Evolutionary conservation across 35 echinoderm and acorn worm species (phyloP).

Genomic region (Ophiothrix spiculata): DNA sequence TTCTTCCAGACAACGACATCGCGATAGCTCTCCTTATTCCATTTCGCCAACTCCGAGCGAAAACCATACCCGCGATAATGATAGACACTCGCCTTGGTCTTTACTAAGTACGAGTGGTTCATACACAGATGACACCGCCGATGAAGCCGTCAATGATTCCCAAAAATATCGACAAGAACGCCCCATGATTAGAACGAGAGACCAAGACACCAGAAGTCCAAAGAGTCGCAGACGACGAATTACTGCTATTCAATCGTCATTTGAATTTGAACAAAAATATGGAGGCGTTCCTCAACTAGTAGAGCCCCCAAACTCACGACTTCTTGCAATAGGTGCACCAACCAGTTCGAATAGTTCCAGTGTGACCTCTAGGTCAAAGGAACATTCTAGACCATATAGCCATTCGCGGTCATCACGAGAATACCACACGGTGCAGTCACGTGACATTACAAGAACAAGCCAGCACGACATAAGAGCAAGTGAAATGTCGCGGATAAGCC

Average conservation of each 20-base stretch:
- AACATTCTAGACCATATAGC: too few species aligned
- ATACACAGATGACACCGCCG: neutral
- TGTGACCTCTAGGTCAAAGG: too few species aligned
- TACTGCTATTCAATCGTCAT: neutral
- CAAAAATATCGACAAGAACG: neutral
- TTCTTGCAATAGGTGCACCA: neutral
- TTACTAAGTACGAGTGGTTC: neutral
- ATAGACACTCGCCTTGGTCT: neutral
- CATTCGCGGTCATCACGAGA: too few species aligned
- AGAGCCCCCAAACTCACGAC: neutral
- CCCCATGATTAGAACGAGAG: neutral
- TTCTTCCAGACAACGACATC: neutral
- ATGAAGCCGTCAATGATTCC: neutral
- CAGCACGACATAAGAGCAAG: neutral
- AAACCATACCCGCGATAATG: neutral
- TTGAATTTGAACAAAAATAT: neutral
- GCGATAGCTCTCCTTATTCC: neutral
- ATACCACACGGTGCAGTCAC: neutral
- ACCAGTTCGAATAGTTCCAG: too few species aligned
- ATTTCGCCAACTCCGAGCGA: neutral
- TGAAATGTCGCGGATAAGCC: neutral
- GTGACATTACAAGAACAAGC: neutral
- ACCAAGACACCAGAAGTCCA: neutral
- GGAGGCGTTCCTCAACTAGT: neutral
- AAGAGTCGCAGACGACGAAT: neutral